Evolutionary conservation across 2,888 invertebrate species (phyloP).

Genomic region (Ornithoptera alexandrae): DNA sequence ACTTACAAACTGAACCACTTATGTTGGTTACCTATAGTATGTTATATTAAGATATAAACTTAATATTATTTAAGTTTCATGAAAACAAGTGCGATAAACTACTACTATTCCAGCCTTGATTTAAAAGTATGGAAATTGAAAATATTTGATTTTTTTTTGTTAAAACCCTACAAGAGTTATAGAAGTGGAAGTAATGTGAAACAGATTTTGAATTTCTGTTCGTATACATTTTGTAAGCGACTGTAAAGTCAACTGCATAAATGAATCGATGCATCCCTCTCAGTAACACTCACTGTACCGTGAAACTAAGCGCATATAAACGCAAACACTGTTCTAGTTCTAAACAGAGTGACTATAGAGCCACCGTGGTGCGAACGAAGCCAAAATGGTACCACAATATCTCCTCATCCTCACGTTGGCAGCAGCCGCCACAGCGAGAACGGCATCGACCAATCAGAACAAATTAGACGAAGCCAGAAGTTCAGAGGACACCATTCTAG

Average conservation of each 20-base stretch:
- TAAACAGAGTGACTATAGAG: constrained; percentile 68
- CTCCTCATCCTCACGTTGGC: constrained; percentile 79
- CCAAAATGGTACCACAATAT: constrained; percentile 80
- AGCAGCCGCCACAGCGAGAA: constrained; percentile 74
- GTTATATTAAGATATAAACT: too few relatives aligned
- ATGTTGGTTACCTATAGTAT: too few relatives aligned
- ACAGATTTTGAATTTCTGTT: not conserved
- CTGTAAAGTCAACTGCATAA: constrained; percentile 59
- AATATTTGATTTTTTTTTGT: too few relatives aligned
- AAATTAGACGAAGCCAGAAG: constrained; percentile 64
- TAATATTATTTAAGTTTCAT: too few relatives aligned
- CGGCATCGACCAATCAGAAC: constrained; percentile 73
- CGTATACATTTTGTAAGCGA: constrained; percentile 36
- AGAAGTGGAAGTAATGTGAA: not conserved
- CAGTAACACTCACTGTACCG: constrained; percentile 66
- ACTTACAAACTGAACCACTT: too few relatives aligned
- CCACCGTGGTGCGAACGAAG: constrained; percentile 64
- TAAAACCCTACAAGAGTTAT: too few relatives aligned
- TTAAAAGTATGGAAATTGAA: too few relatives aligned
- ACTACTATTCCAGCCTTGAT: too few relatives aligned
- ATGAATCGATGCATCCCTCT: constrained; percentile 76
- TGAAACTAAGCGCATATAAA: constrained; percentile 77
- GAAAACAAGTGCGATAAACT: too few relatives aligned
- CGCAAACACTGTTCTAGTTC: constrained; percentile 65
- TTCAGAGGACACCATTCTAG: constrained; percentile 76